A percentile compares a stretch with the other conserved stretches of the same genome.
phyloP scores from a whole-genome alignment of 2,113 vertebrate genomes.

The Microtus pennsylvanicus region DNA sequence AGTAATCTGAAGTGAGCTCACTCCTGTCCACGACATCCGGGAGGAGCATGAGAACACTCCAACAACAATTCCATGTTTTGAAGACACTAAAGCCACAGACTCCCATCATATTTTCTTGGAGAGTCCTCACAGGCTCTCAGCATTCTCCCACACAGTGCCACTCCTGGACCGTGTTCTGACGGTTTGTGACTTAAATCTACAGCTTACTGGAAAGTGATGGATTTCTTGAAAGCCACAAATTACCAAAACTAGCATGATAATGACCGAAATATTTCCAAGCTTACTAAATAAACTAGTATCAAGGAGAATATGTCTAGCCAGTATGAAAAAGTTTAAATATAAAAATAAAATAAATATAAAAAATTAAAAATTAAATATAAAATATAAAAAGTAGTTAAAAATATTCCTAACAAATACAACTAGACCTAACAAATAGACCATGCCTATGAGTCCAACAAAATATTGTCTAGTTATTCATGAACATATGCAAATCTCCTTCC shows the following conservation, averaged over 20 bases:
- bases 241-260: conserved; percentile 6
- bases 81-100: background rate
- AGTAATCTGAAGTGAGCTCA: background rate
- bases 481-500: background rate
- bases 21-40: background rate
- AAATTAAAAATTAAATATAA: conserved; percentile 8
- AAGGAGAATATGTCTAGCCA: background rate
- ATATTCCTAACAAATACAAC: conserved; percentile 21
- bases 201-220: conserved; percentile 28
- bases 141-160: background rate
- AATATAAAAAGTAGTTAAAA: conserved; percentile 27
- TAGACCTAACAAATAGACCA: too few species aligned
- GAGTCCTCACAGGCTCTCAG: background rate
- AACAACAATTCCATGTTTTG: background rate
- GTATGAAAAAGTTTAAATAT: background rate
- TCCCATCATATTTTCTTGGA: background rate
- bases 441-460: conserved; percentile 39
- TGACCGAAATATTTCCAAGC: background rate
- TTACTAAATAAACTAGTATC: background rate
- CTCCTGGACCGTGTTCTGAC: background rate
- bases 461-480: background rate
- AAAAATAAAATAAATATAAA: conserved; percentile 41
- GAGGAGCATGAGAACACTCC: background rate
- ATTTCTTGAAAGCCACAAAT: conserved; percentile 39
- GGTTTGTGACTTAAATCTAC: background rate